Base-by-base conservation (phyloP, 1,140 invertebrate genomes). In the Andricus grossulariae region DNA sequence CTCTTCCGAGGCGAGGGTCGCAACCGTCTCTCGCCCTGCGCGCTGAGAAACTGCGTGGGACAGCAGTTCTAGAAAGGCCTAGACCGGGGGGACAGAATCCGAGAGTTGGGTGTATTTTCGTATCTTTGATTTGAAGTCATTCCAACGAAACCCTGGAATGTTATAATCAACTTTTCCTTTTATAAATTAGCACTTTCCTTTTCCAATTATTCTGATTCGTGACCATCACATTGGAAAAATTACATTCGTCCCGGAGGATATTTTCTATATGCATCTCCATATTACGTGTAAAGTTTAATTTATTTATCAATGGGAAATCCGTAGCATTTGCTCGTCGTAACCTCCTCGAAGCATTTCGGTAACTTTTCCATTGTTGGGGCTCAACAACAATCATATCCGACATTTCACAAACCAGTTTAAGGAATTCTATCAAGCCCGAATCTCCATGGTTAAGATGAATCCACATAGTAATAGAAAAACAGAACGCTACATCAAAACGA, bases 381-480 rank as follows among this genome's bases (percentile, higher is more conserved):
- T 97, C 96, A 75, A 97, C 92, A 2, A 97, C 91, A 11, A 97
- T 85, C 51, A 93, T 90, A 52, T 93, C 90, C 1, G 93, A 87
- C 12, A 93, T 76, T 19, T 86, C 76, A 70, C 93, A 93, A 5
- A 95, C 87, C 19, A 91, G 91, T 16, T 89, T 78, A 12, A 96
- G 88, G 88, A 95, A 95, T 8, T 88, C 74, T 71, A 90, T 84
- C 16, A 97, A 86, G 1, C 95, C 95, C 6, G 90, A 86, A 92
- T 97, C 96, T 15, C 96, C 95, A 89, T 95, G 90, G 88, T 97
- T 97, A 32, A 97, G 85, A 88, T 97, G 96, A 81, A 97, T 96
- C 96, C 96, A 97, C 96, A 97, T 96, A 16, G 96, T 96, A 15
- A 96, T 93, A 18, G 96, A 96, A 88, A 97, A 96, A 86, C 95